phyloP scores from a whole-genome alignment of 2,888 invertebrate species.

The Galeruca laticollis region DNA sequence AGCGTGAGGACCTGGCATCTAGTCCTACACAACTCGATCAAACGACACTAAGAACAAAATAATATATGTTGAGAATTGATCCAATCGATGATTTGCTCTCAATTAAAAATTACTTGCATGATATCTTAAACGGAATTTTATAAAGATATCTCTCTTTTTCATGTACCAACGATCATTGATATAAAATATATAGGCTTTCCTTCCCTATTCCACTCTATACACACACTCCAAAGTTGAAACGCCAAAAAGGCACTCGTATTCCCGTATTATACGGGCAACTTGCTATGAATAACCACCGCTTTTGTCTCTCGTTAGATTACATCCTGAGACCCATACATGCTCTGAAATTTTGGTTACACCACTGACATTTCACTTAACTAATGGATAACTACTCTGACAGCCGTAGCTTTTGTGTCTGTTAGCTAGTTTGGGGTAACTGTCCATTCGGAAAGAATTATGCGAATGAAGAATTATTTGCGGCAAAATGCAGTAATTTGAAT shows the following conservation, averaged over 20 bases:
- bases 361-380: conserved; percentile 34
- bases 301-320: conserved; percentile 42
- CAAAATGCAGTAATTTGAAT: too few species aligned
- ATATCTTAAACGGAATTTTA: too few species aligned
- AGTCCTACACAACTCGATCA: too few species aligned
- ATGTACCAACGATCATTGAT: too few species aligned
- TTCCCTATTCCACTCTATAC: neutral
- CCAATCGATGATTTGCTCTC: too few species aligned
- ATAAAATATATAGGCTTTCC: too few species aligned
- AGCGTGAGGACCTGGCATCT: too few species aligned
- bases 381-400: conserved; percentile 29
- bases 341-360: conserved; percentile 30
- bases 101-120: too few species aligned
- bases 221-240: conserved; percentile 21
- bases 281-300: conserved; percentile 48
- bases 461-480: neutral
- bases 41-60: too few species aligned
- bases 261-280: conserved; percentile 47
- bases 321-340: conserved; percentile 35
- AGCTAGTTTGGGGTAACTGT: conserved; percentile 7
- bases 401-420: conserved; percentile 21
- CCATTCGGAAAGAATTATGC: neutral
- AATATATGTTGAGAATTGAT: too few species aligned
- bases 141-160: too few species aligned
- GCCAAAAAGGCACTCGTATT: conserved; percentile 43